Conservation (phyloP, 2,797 vertebrate species). For the Sebastes diploproa region DNA sequence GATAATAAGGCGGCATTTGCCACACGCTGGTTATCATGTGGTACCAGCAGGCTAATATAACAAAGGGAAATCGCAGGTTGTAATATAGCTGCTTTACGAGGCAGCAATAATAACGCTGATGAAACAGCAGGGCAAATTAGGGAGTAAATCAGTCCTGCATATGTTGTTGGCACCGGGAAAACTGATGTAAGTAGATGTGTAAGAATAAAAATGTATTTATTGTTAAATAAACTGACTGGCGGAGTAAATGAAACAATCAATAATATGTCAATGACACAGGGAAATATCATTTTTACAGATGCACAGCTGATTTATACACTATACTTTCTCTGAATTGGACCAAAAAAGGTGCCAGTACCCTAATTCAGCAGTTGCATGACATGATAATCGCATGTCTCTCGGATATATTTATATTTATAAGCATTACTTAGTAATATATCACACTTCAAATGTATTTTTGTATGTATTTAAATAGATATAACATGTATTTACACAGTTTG, state of each 20-base stretch:
- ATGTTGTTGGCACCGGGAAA: neutral
- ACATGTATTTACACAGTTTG: too few species aligned
- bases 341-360: neutral
- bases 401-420: neutral
- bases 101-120: neutral
- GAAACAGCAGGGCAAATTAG: neutral
- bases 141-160: neutral
- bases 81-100: conserved; percentile 3
- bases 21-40: neutral
- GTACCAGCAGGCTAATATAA: conserved; percentile 7
- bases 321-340: neutral
- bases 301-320: neutral
- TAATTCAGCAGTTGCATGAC: neutral
- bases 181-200: neutral
- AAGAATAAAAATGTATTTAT: neutral
- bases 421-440: neutral
- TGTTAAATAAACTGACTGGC: neutral
- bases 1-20: neutral
- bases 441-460: too few species aligned
- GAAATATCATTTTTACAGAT: neutral
- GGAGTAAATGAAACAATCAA: neutral
- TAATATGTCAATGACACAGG: neutral
- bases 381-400: neutral
- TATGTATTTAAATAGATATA: neutral
- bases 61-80: conserved; percentile 5